These are phyloP conservation scores for Zaprionus gabonicus DNA, from an alignment of 1,140 invertebrate species.

Conservation along the genomic window DNA sequence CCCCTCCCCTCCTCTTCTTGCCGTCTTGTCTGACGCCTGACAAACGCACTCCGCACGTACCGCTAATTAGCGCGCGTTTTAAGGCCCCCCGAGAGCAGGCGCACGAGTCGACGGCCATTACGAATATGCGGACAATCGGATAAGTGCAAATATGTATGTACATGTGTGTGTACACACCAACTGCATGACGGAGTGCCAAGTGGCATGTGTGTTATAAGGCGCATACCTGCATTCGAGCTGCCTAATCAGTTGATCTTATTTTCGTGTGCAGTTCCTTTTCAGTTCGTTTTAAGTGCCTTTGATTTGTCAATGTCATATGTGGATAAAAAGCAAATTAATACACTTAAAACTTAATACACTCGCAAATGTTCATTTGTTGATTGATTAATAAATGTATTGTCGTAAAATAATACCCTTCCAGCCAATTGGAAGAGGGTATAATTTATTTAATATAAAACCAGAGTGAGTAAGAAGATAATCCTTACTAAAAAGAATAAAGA, in stretches of 20 bases:
- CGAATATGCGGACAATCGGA: conserved; percentile 4
- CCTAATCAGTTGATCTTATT: conserved; percentile 9
- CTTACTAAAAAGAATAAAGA: too few species aligned
- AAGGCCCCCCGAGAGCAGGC: conserved; percentile 38
- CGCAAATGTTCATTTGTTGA: too few species aligned
- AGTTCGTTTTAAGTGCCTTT: neutral
- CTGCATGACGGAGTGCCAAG: conserved; percentile 25
- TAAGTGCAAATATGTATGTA: neutral
- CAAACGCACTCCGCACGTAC: conserved; percentile 79
- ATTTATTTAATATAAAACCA: too few species aligned
- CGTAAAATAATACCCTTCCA: too few species aligned
- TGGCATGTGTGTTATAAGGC: conserved; percentile 24
- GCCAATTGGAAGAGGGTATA: too few species aligned
- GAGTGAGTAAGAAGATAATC: too few species aligned
- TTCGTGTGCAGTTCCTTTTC: conserved; percentile 1
- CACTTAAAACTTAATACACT: neutral
- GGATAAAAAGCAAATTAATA: neutral
- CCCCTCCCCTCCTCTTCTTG: neutral
- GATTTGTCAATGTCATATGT: conserved; percentile 1
- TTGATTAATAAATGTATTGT: too few species aligned
- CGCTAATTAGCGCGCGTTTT: conserved; percentile 74
- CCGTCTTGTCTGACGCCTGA: conserved; percentile 42
- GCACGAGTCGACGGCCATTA: conserved; percentile 43
- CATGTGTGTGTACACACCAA: neutral
- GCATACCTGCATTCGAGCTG: conserved; percentile 1